Evolutionary conservation across 2,113 vertebrate genomes (phyloP).

Genomic region (Pelmatolapia mariae): DNA sequence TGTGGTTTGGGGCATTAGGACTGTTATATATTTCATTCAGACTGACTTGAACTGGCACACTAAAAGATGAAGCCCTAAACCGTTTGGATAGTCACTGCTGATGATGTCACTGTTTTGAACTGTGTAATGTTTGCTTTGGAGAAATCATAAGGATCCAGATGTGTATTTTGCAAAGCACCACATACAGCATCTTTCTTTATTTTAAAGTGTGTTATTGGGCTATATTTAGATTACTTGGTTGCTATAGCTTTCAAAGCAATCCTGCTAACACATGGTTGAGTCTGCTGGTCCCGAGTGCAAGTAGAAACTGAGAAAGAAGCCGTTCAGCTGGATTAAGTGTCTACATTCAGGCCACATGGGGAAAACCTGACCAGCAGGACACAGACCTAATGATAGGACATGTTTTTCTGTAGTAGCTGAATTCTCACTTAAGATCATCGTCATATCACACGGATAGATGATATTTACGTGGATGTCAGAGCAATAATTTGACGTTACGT

Average conservation of each 20-base stretch:
- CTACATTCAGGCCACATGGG: not conserved
- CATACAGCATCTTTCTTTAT: not conserved
- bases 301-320: not conserved
- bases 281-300: not conserved
- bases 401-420: not conserved
- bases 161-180: not conserved
- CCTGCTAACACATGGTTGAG: not conserved
- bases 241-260: not conserved
- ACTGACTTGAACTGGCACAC: not conserved
- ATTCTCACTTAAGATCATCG: not conserved
- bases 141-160: not conserved
- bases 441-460: not conserved
- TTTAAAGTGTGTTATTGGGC: not conserved
- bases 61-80: not conserved
- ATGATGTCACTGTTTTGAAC: not conserved
- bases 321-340: not conserved
- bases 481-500: not conserved
- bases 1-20: slow-evolving; percentile 13
- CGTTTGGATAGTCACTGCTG: not conserved
- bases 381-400: not conserved
- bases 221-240: not conserved
- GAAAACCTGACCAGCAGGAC: not conserved
- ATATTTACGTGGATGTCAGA: not conserved
- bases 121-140: not conserved
- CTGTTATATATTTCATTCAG: slow-evolving; percentile 6